phyloP scores from a whole-genome alignment of 2,113 vertebrate genomes.

The Bucco capensis region DNA sequence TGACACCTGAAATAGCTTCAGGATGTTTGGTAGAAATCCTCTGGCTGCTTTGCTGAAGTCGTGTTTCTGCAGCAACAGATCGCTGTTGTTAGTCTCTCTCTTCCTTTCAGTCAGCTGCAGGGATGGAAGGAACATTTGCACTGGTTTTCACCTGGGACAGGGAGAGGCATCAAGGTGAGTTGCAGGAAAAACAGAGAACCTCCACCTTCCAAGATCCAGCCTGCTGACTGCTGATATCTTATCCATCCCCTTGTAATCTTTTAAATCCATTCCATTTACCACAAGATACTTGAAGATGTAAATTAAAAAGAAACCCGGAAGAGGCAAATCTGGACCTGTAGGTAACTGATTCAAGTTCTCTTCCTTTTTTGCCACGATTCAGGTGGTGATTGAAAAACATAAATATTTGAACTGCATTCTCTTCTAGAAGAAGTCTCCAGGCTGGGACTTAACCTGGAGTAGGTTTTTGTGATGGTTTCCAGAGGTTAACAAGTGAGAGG shows the following conservation, averaged over 20 bases:
- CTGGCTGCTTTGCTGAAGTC: not conserved
- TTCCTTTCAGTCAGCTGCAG: not conserved
- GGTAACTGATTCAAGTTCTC: not conserved
- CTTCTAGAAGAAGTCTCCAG: too few relatives aligned
- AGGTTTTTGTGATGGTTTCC: too few relatives aligned
- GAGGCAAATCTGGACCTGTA: not conserved
- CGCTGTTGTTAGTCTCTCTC: not conserved
- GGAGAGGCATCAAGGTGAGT: not conserved
- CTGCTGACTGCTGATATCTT: not conserved
- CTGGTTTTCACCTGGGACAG: not conserved
- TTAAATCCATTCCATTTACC: not conserved
- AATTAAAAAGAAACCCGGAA: not conserved
- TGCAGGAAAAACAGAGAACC: not conserved
- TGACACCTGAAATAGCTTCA: not conserved
- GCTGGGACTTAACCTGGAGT: too few relatives aligned
- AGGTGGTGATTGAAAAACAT: not conserved
- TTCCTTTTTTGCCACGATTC: not conserved
- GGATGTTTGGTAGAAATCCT: not conserved
- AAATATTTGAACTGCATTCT: not conserved
- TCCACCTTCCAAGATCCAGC: not conserved
- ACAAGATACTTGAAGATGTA: not conserved
- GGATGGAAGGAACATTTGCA: not conserved
- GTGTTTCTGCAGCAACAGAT: not conserved
- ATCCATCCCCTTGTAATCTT: not conserved
- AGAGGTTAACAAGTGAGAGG: too few relatives aligned